Base-by-base conservation (phyloP, 2,113 vertebrate genomes). In the Atherinomorus stipes region DNA sequence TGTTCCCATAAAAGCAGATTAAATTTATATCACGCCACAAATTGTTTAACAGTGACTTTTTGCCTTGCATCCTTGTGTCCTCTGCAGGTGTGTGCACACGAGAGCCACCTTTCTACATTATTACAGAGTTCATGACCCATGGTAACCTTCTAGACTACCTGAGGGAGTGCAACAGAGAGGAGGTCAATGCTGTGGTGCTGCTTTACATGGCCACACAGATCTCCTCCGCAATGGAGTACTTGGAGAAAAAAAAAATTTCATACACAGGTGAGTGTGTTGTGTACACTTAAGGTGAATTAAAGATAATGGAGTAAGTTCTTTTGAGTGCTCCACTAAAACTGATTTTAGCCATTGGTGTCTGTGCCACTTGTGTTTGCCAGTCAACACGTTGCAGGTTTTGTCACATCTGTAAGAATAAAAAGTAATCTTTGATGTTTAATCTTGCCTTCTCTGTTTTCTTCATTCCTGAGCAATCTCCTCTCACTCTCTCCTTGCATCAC, bases 241-340 rank as follows among this genome's bases (percentile, higher is more conserved):
- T 99, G 93, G 98, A 99, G 94, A 99, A 96, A 93, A 99, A 93
- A 99, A 99, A 34, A 99, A 99, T 91, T 99, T 99, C 87, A 99
- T 99, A 78, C 98, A 99, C 93, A 96, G 98, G 98, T 98, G 47
- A 25, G 75, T 58, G 47, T 1, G 6, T 40, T 18, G 12, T 4
- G 18, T 6, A 9, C 34, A 8, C 58, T 6, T 16, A 49, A 64
- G 25, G 6, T 2, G 25, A 50, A 51, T 31, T 3, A 8, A 34
- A 34, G 31, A 34, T 5, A 19, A 28, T 16, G 0, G 10, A 16
- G n/a, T 15, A 59, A 40, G 21, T 40, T 37, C n/a, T 15, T 37
- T 34, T 7, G 7, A 31, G 7, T 31, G 28, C 3, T 31, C 28
- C 3, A 31, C 28, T 4, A 31, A 31, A 4, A 31, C 31, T 34